Base-by-base conservation (phyloP, 1,140 invertebrate species). In the Tetramorium simillimum region DNA sequence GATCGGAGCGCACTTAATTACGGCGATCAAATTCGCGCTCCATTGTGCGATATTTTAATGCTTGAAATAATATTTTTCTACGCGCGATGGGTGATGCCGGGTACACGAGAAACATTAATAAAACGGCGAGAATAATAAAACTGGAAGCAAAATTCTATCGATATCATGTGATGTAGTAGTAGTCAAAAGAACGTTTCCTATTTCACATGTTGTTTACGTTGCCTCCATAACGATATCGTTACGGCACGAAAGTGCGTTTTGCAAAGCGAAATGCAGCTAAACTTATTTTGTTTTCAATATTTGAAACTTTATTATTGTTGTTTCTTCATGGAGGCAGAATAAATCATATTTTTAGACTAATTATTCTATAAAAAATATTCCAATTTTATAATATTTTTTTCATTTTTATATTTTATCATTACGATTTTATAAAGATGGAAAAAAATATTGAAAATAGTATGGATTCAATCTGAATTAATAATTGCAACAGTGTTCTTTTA, bases 151-250 rank as follows among this genome's bases (percentile, higher is more conserved):
- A 60, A 73, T 60, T 82, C 37, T 73, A 28, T 72, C 67, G 24
- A 73, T 73, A 73, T 16, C 51, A 21, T 40, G 49, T 73, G 53
- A 73, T 73, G 72, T 84, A 69, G 43, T 56, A 73, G 43, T 56
- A 73, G 43, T 49, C 69, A 73, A 84, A 84, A 21, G 53, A 84
- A 84, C 18, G 69, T 84, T 84, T 84, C 28, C 56, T 84, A 75
- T 84, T 84, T 84, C 69, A 75, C 14, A 37, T 33, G 40, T 84
- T 84, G 69, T 73, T 84, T 84, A 73, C 40, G n/a, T 49, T 60
- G 33, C 14, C 21, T 56, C 18, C 24, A 24, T 82, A 82, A 73
- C 10, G 40, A 60, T 82, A 73, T 46, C 40, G 69, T 60, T 58
- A 37, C 33, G 18, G 24, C 12, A 24, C 56, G 16, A 69, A 70